Percentiles rank a stretch among this genome's conserved stretches.
Evolutionary conservation across 2,888 invertebrate genomes (phyloP).

Genomic region (Elegia similella): DNA sequence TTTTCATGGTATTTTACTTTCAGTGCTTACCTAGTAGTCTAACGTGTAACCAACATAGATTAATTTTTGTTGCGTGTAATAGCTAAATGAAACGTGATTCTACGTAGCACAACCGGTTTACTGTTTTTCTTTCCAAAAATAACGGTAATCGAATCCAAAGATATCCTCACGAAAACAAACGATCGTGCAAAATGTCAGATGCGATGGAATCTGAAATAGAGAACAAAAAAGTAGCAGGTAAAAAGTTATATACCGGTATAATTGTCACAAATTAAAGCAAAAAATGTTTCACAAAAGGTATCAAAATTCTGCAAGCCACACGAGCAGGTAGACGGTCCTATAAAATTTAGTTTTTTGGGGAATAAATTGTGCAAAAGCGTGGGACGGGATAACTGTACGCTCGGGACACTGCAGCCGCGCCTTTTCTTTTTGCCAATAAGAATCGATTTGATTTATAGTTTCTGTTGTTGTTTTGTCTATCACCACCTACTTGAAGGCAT

Average conservation of each 20-base stretch:
- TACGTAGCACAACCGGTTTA: neutral
- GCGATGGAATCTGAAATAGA: slow-evolving; percentile 47
- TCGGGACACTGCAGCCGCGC: slow-evolving; percentile 43
- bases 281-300: slow-evolving; percentile 75
- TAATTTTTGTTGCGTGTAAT: neutral
- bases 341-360: slow-evolving; percentile 61
- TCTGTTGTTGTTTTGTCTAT: neutral
- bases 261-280: slow-evolving; percentile 82
- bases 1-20: no score
- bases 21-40: neutral
- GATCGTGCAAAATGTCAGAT: slow-evolving; percentile 71
- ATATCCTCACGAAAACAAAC: slow-evolving; percentile 67
- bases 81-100: neutral
- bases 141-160: slow-evolving; percentile 58
- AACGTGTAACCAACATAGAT: neutral
- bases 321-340: slow-evolving; percentile 75
- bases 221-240: slow-evolving; percentile 71
- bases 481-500: no score
- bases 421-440: slow-evolving; percentile 28
- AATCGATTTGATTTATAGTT: slow-evolving; percentile 32
- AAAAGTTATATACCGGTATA: slow-evolving; percentile 82
- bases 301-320: slow-evolving; percentile 82
- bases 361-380: slow-evolving; percentile 76
- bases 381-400: slow-evolving; percentile 76
- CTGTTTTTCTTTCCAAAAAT: slow-evolving; percentile 29